Percentiles rank a stretch among this genome's conserved stretches.
These are phyloP conservation scores for Octomys mimax DNA, from an alignment of 2,797 vertebrate species.

Conservation along the genomic window DNA sequence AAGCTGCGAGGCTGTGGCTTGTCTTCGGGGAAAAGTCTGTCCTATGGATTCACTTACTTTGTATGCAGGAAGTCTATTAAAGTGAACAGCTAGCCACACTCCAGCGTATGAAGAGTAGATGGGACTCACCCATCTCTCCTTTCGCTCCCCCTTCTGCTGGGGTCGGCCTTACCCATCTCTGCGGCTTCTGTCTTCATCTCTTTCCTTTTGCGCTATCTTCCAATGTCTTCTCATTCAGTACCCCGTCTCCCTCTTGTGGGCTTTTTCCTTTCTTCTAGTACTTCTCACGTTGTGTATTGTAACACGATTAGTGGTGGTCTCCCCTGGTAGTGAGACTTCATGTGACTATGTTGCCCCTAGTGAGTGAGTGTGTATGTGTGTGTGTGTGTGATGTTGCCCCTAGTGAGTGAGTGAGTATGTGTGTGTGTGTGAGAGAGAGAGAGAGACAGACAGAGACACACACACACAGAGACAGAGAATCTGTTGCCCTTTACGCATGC, in stretches of 20 bases:
- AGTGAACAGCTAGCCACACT: neutral
- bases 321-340: neutral
- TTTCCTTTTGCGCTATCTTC: neutral
- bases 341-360: neutral
- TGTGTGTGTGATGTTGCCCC: neutral
- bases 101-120: neutral
- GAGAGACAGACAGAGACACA: too few relatives aligned
- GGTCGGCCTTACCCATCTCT: neutral
- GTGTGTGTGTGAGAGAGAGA: neutral
- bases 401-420: neutral
- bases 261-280: neutral
- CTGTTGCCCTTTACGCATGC: neutral
- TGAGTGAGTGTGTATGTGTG: neutral
- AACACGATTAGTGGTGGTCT: neutral
- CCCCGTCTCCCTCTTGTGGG: neutral
- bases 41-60: neutral
- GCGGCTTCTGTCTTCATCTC: neutral
- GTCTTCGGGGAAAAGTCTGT: neutral
- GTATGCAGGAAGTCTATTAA: neutral
- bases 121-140: neutral
- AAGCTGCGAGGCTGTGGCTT: neutral
- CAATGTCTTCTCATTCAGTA: neutral
- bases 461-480: neutral
- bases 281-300: neutral
- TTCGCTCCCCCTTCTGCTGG: fast-evolving